Conservation (phyloP, 1,140 invertebrate genomes). For the Bathynomus jamesi region DNA sequence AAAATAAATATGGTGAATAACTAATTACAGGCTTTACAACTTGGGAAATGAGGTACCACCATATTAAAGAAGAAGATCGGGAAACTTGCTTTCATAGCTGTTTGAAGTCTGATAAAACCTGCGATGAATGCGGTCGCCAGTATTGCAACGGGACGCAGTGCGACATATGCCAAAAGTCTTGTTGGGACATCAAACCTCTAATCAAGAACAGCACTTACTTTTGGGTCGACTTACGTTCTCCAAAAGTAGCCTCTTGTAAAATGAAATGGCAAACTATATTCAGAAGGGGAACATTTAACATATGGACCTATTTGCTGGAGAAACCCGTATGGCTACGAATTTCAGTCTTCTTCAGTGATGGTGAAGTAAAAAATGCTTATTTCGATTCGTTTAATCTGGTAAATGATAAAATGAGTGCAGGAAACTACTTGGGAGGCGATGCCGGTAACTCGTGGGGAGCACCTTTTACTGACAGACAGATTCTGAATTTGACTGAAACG, state of each 20-base stretch:
- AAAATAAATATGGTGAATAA: too few species aligned
- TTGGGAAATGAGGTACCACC: not conserved
- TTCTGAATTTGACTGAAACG: not conserved
- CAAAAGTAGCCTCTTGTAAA: not conserved
- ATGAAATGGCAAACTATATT: not conserved
- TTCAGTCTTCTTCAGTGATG: not conserved
- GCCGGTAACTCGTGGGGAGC: not conserved
- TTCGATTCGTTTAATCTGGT: not conserved
- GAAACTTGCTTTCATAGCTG: not conserved
- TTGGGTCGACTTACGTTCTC: not conserved
- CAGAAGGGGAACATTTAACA: not conserved
- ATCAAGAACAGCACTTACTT: not conserved
- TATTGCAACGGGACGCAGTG: not conserved
- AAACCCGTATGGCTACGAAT: not conserved
- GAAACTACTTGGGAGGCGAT: not conserved
- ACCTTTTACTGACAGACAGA: not conserved
- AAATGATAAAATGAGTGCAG: not conserved
- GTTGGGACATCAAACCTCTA: not conserved
- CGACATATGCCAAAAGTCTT: not conserved
- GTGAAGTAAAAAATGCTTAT: not conserved
- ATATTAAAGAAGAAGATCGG: not conserved
- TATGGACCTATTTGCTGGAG: not conserved
- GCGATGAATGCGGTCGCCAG: not conserved
- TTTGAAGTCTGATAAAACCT: not conserved
- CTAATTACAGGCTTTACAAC: not conserved